Evolutionary conservation across 2,888 invertebrate species (phyloP).

Genomic region (Taenaris catops): DNA sequence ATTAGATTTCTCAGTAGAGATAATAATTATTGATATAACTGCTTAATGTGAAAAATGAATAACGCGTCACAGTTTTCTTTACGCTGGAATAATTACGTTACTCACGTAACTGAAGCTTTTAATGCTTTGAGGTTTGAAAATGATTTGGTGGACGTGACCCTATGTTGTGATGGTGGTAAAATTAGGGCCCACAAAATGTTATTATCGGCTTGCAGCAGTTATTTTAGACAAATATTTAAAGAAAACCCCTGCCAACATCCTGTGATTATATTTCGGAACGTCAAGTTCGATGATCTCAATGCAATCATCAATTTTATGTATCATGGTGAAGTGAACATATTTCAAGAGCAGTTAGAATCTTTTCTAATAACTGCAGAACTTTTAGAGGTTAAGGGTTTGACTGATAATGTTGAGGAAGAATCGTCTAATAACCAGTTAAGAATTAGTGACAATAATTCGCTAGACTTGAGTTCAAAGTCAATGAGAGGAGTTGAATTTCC

Average conservation of each 20-base stretch:
- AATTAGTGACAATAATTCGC: constrained; percentile 52
- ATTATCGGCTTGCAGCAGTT: constrained; percentile 90
- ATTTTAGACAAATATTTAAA: constrained; percentile 86
- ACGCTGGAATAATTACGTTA: constrained; percentile 92
- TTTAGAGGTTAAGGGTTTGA: constrained; percentile 87
- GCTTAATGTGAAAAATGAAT: constrained; percentile 55
- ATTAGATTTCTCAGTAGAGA: too few relatives aligned
- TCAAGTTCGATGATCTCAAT: constrained; percentile 87
- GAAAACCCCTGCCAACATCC: constrained; percentile 91
- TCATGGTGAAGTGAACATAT: constrained; percentile 90
- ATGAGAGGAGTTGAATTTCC: constrained; percentile 46
- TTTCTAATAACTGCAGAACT: constrained; percentile 89
- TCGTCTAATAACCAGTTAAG: constrained; percentile 48
- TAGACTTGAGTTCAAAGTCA: constrained; percentile 67
- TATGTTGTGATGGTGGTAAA: constrained; percentile 91
- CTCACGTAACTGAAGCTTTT: constrained; percentile 89
- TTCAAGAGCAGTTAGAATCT: constrained; percentile 88
- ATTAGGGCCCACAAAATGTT: constrained; percentile 92
- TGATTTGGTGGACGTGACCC: constrained; percentile 90
- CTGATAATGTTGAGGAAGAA: constrained; percentile 78
- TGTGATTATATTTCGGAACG: constrained; percentile 89
- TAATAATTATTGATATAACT: too few relatives aligned
- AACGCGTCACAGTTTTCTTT: constrained; percentile 90
- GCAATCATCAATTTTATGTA: constrained; percentile 91
- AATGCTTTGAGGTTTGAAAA: constrained; percentile 84